Base-by-base conservation (phyloP, 2,797 vertebrate species). In the Okamejei kenojei region DNA sequence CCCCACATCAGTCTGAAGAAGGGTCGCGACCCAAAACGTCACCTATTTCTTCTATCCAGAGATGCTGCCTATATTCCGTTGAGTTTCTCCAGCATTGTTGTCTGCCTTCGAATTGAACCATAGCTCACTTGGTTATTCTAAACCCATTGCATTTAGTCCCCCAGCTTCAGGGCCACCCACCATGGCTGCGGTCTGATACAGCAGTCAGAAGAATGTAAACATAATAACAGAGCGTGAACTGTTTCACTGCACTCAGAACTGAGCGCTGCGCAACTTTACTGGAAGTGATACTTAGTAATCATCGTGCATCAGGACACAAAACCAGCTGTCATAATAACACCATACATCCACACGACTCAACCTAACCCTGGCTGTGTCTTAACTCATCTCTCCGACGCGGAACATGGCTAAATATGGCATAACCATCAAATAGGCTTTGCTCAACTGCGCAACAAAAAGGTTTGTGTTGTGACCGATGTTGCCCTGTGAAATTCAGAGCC, bases 281-380 rank as follows among this genome's bases (percentile, higher is more conserved):
- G 90, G 71, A 92, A 92, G 71, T 74, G 68, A 92, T 76, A 92
- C 90, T 92, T 76, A 54, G 21, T 29, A 45, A 71, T 74, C 45
- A 92, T 54, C 45, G 19, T 91, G 45, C 23, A 29, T 76, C 45
- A n/a, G 35, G 65, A 92, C 76, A 58, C 38, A 29, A 38, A 92
- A 54, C 90, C 90, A 76, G 68, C 90, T 92, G 90, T 76, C 35
- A 92, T 76, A 92, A 92, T 76, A 92, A n/a, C 90, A 74, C 19
- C 23, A n/a, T 76, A n/a, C 21, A 92, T 92, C 5, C 90, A 76
- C 90, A 76, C 15, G 23, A 13, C 38, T 54, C 38, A 54, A 76
- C 45, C 38, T 38, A n/a, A 76, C 26, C 71, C 7, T 23, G 45
- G 21, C 45, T 92, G 71, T 1, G 23, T 92, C 26, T 58, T 45